Base-by-base conservation (phyloP, 2,888 invertebrate species). In the Iphiclides podalirius region DNA sequence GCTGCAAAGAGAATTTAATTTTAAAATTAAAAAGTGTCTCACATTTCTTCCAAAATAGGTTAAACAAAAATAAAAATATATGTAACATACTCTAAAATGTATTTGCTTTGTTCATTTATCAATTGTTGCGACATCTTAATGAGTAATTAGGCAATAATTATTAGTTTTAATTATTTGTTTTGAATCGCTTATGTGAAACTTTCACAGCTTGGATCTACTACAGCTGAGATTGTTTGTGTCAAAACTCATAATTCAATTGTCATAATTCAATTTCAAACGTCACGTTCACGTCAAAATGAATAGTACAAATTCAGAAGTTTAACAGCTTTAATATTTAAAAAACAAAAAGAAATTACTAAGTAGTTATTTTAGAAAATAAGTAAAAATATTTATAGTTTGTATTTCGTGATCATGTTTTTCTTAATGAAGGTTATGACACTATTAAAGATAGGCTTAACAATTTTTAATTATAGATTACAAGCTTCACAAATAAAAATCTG, bases 81-180 rank as follows among this genome's bases (percentile, higher is more conserved):
- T 33, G 7, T 34, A 55, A 78, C 88, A 71, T 61, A 89, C 89
- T 89, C 89, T 66, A 88, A 67, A 56, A 89, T 77, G 28, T 86
- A 88, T 79, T 89, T 89, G 61, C 87, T 84, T 58, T 85, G 88
- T 64, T 89, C 89, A 57, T 77, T 80, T 40, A 85, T 71, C 58
- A 81, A 61, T 63, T 83, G 84, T 53, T 86, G 86, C 16, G 84
- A 72, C 85, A 86, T 86, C 64, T 66, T 58, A 17, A 28, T 8
- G n/a, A 6, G 4, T 31, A 31, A 31, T 31, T 4, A 2, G 11
- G n/a, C 2, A 11, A 11, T 31, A 11, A 11, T n/a, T 31, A 1
- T 35, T 14, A n/a, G 8, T 2, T 15, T 4, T n/a, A 28, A 36
- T 36, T 11, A 8, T 16, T 44, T 44, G 36, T 44, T 36, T 44